phyloP scores from a whole-genome alignment of 2,113 vertebrate species.

The Cephalopterus ornatus region DNA sequence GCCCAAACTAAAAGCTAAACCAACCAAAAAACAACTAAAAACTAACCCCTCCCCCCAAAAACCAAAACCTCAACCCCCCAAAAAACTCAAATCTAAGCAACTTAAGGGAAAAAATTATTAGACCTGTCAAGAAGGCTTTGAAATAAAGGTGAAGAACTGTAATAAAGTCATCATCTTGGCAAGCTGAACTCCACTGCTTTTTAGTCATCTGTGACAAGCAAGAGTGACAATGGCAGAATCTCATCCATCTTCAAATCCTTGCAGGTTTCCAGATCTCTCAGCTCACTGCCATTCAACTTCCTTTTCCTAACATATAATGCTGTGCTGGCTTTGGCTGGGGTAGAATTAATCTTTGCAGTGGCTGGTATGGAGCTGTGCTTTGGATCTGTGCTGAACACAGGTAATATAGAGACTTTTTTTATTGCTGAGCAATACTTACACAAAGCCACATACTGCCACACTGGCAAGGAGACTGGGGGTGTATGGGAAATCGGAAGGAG shows the following conservation, averaged over 20 bases:
- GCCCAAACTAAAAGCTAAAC: neutral
- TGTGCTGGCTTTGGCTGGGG: neutral
- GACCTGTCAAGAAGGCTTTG: neutral
- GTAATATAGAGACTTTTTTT: neutral
- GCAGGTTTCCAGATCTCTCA: neutral
- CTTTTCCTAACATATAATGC: neutral
- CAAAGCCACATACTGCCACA: accelerated
- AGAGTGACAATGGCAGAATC: neutral
- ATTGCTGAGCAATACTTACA: neutral
- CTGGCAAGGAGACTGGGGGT: neutral
- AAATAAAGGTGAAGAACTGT: neutral
- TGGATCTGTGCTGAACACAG: neutral
- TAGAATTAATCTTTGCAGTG: neutral
- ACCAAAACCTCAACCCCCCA: neutral
- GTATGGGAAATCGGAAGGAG: neutral
- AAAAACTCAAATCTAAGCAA: neutral
- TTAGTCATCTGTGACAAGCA: neutral
- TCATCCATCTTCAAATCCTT: neutral
- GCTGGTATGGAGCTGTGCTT: neutral
- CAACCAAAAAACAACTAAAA: neutral
- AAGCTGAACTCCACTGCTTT: neutral
- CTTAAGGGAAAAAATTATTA: neutral
- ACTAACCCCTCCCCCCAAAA: neutral
- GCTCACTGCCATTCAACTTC: neutral
- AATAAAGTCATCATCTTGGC: neutral